These are phyloP conservation scores for Tetragnatha versicolor DNA, from an alignment of 1,140 invertebrate genomes.

Conservation along the genomic window DNA sequence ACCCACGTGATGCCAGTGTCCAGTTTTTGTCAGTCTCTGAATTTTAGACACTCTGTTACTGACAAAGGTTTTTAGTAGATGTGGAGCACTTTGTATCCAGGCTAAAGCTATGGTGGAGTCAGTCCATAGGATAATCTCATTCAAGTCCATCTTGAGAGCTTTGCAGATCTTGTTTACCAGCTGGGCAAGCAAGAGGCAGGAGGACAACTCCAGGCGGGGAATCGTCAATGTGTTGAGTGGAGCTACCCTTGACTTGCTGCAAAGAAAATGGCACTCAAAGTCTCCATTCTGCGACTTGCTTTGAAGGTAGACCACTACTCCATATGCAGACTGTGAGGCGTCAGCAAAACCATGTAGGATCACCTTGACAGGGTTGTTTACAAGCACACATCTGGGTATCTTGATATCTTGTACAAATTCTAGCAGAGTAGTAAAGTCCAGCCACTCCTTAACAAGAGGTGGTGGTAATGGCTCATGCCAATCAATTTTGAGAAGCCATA, in stretches of 20 bases:
- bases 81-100: conserved; percentile 61
- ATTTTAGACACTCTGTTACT: conserved; percentile 63
- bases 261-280: not conserved
- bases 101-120: conserved; percentile 63
- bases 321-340: conserved; percentile 44
- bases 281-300: not conserved
- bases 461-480: conserved; percentile 54
- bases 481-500: conserved; percentile 39
- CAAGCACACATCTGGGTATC: not conserved
- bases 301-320: conserved; percentile 40
- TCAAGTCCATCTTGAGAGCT: not conserved
- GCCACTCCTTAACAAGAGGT: conserved; percentile 34
- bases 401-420: not conserved
- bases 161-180: not conserved
- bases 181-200: conserved; percentile 1
- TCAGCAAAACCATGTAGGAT: conserved; percentile 47
- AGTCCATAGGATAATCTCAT: conserved; percentile 49
- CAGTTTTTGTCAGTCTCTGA: conserved; percentile 20
- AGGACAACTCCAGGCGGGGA: conserved; percentile 21
- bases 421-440: not conserved
- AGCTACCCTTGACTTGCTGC: conserved; percentile 37
- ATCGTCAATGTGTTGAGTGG: conserved; percentile 33
- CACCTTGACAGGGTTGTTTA: not conserved
- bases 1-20: conserved; percentile 4
- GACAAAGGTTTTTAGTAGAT: conserved; percentile 62